A percentile compares a stretch with the other conserved stretches of the same genome.
Evolutionary conservation across 2,797 vertebrate genomes (phyloP).

Genomic region (Phalanger gymnotis): DNA sequence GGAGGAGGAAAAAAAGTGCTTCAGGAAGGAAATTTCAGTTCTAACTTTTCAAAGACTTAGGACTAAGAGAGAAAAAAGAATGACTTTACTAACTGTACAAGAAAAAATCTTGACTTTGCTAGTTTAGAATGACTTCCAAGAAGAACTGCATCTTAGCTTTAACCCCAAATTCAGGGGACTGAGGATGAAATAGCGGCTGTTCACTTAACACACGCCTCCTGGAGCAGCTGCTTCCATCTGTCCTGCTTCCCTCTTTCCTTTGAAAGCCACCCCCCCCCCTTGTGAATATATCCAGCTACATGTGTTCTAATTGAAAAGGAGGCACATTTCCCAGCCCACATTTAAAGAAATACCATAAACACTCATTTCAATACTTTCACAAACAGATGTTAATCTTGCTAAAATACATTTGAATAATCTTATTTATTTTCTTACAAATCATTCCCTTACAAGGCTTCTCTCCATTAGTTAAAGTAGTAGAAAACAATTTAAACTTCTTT

Average conservation of each 20-base stretch:
- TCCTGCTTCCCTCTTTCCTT: not conserved
- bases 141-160: constrained; percentile 14
- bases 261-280: constrained; percentile 27
- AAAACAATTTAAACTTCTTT: constrained; percentile 1
- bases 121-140: constrained; percentile 62
- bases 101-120: constrained; percentile 27
- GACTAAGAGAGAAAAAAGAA: constrained; percentile 70
- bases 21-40: constrained; percentile 57
- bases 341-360: not conserved
- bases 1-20: constrained; percentile 35
- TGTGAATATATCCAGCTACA: constrained; percentile 56
- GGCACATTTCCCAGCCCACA: constrained; percentile 32
- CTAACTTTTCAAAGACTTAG: constrained; percentile 72
- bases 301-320: constrained; percentile 63
- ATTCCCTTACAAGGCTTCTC: constrained; percentile 41
- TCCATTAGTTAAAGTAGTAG: not conserved
- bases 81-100: constrained; percentile 71
- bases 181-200: not conserved
- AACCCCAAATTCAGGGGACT: not conserved
- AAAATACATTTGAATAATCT: constrained; percentile 66
- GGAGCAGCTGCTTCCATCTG: constrained; percentile 73
- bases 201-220: constrained; percentile 30
- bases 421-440: constrained; percentile 62
- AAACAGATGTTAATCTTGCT: constrained; percentile 59
- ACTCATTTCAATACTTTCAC: constrained; percentile 47